Percentiles rank a stretch among this genome's conserved stretches.
Conservation (phyloP, 2,797 vertebrate species). For the Picus viridis region DNA sequence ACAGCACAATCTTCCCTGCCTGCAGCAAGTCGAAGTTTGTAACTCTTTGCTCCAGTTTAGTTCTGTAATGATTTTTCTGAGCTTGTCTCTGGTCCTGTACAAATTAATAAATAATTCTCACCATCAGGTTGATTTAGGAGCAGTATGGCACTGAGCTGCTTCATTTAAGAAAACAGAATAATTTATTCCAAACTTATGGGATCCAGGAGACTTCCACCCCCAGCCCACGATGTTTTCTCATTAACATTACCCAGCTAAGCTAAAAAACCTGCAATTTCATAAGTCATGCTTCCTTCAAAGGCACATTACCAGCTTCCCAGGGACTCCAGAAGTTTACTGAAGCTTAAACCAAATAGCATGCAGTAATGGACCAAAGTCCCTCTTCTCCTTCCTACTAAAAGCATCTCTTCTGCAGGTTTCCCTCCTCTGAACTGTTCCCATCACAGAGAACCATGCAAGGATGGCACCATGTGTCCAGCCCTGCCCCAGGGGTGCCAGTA, state of each 20-base stretch:
- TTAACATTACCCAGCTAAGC: conserved; percentile 54
- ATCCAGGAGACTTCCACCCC: background rate
- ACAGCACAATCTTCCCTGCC: background rate
- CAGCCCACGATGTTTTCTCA: conserved; percentile 43
- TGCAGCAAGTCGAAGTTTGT: background rate
- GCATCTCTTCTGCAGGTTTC: background rate
- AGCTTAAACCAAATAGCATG: conserved; percentile 22
- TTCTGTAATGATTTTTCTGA: background rate
- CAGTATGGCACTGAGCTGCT: background rate
- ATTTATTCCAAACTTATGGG: conserved; percentile 35
- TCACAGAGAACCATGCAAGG: background rate
- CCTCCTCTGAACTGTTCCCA: background rate
- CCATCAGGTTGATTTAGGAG: conserved; percentile 1
- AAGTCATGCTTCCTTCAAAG: conserved; percentile 48
- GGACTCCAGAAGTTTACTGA: conserved; percentile 48
- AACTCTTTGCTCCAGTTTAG: background rate
- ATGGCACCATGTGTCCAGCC: background rate
- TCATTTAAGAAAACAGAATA: conserved; percentile 52
- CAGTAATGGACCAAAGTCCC: background rate
- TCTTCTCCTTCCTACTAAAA: background rate
- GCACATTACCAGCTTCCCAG: conserved; percentile 34
- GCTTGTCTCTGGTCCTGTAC: background rate
- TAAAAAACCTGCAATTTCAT: conserved; percentile 45
- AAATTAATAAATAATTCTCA: conserved; percentile 7
- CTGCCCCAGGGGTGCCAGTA: rapidly evolving